A percentile compares a stretch with the other conserved stretches of the same genome.
phyloP scores from a whole-genome alignment of 2,113 vertebrate genomes.

The Oryzias javanicus region DNA sequence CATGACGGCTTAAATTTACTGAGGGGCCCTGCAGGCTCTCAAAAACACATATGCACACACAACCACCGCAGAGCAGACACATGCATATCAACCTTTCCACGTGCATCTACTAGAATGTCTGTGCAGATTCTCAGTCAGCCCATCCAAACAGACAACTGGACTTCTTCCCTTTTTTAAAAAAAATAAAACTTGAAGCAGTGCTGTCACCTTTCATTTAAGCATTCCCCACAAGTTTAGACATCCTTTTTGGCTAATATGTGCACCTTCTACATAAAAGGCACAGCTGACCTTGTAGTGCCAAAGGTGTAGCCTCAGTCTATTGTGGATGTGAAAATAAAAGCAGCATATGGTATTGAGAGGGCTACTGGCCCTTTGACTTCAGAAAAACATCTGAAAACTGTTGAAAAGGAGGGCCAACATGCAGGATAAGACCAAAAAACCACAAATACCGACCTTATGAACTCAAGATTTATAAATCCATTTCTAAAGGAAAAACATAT shows the following conservation, averaged over 20 bases:
- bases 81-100: slow-evolving; percentile 9
- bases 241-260: slow-evolving; percentile 14
- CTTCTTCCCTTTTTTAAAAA: too few relatives aligned
- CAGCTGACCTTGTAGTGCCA: slow-evolving; percentile 27
- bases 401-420: neutral
- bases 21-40: slow-evolving; percentile 32
- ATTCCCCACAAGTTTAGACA: neutral
- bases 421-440: too few relatives aligned
- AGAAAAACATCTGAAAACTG: slow-evolving; percentile 51
- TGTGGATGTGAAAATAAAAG: slow-evolving; percentile 40
- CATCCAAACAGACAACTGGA: too few relatives aligned
- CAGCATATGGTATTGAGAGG: slow-evolving; percentile 47
- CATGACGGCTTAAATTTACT: slow-evolving; percentile 66
- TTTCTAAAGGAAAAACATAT: too few relatives aligned
- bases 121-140: neutral
- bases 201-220: too few relatives aligned
- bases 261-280: neutral
- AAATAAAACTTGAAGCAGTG: too few relatives aligned
- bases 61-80: slow-evolving; percentile 6
- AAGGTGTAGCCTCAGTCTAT: slow-evolving; percentile 29
- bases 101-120: neutral
- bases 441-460: too few relatives aligned
- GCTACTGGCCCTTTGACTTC: slow-evolving; percentile 23
- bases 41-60: slow-evolving; percentile 13
- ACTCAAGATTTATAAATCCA: too few relatives aligned